Base-by-base conservation (phyloP, 1,140 invertebrate species). In the Anadara kagoshimensis region DNA sequence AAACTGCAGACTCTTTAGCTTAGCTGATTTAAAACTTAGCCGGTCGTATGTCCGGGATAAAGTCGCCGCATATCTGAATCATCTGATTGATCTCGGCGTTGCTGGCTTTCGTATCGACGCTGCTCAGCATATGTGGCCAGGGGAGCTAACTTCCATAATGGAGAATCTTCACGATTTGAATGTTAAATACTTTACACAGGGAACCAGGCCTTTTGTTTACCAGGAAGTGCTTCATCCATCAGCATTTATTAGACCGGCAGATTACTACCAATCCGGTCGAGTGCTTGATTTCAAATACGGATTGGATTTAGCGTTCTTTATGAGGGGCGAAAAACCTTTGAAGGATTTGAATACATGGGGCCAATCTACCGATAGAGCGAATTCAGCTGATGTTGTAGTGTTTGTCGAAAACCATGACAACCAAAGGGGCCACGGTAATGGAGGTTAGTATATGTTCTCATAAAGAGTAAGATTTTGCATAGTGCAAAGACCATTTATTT, bases 171-270 rank as follows among this genome's bases (percentile, higher is more conserved):
- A 36, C 29, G 29, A 36, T 36, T 26, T 59, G 94, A 29, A 93
- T 92, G 73, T 90, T 89, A 76, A 64, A 58, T 58, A 76, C 61
- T 43, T 76, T 47, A 69, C 69, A 14, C 64, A 67, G 22, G 75
- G 70, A 16, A 65, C 63, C n/a, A 61, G 64, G 18, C 84, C 89
- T 11, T 89, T 87, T 66, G 78, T 95, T 69, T 94, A 91, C 85
- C 94, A 95, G 83, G 95, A 96, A 89, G 94, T 96, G 5, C 94
- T 95, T 54, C 94, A 95, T 86, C 80, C 87, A 43, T 93, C 93
- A 84, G 91, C 92, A 20, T 89, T 93, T 18, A 90, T 94, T 59
- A 91, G 89, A 12, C 90, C 91, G 0, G 5, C 63, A 7, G 80
- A 86, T 26, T 85, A 86, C 83, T 91, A 91, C 5, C 72, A 87